These are phyloP conservation scores for Elaphurus davidianus DNA, from an alignment of 2,113 vertebrate genomes.

Conservation along the genomic window DNA sequence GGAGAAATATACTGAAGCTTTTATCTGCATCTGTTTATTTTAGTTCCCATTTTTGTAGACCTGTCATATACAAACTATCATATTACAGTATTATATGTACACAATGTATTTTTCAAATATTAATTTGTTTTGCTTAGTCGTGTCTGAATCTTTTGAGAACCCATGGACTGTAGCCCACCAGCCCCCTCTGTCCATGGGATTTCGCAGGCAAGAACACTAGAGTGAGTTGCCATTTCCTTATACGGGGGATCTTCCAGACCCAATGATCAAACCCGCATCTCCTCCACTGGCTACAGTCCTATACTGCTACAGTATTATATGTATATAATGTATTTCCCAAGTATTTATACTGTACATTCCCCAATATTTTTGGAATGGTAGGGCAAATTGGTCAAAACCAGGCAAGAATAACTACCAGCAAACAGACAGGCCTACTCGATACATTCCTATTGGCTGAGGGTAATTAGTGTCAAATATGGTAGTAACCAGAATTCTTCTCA, in stretches of 20 bases:
- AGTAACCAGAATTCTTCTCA: not conserved
- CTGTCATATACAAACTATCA: not conserved
- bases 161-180: not conserved
- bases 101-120: not conserved
- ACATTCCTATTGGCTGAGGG: not conserved
- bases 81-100: not conserved
- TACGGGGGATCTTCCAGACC: not conserved
- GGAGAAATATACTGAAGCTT: not conserved
- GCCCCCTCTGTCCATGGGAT: not conserved
- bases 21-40: not conserved
- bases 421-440: not conserved
- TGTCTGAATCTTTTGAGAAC: not conserved
- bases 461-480: not conserved
- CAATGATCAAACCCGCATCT: rapidly evolving
- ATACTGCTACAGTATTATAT: not conserved
- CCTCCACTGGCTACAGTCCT: not conserved
- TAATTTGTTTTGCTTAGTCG: not conserved
- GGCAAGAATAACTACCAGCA: not conserved
- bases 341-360: not conserved
- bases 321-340: not conserved
- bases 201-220: not conserved
- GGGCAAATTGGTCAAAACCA: not conserved
- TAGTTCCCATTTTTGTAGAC: not conserved
- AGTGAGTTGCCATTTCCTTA: not conserved
- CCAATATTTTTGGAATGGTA: not conserved